phyloP scores from a whole-genome alignment of 2,113 vertebrate species.

The Jacana jacana region DNA sequence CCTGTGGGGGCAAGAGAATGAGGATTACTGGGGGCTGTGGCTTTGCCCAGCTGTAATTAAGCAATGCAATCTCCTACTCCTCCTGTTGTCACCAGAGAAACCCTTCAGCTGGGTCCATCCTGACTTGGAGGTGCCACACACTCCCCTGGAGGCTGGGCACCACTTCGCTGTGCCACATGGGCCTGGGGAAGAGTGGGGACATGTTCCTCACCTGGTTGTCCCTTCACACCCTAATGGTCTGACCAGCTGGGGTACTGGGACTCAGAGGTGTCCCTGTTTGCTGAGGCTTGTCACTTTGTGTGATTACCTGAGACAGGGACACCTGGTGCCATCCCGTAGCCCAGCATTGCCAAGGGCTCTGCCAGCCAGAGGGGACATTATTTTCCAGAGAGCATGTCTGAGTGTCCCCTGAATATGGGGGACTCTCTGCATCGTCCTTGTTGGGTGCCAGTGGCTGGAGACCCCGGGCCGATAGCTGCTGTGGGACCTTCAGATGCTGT shows the following conservation, averaged over 20 bases:
- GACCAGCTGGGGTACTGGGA: background rate
- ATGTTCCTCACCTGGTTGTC: background rate
- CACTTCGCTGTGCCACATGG: background rate
- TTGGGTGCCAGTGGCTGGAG: background rate
- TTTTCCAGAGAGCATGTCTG: background rate
- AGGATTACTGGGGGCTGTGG: background rate
- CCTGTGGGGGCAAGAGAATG: background rate
- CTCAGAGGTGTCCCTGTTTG: background rate
- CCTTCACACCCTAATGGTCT: background rate
- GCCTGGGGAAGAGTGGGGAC: background rate
- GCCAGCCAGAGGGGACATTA: fast-evolving
- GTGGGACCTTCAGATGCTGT: background rate
- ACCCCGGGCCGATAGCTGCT: no score
- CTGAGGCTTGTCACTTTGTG: background rate
- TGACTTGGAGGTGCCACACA: background rate
- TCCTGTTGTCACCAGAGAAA: background rate
- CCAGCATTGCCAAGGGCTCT: fast-evolving
- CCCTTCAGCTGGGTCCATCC: background rate
- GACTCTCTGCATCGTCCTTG: background rate
- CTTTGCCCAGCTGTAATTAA: background rate
- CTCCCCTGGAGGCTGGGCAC: background rate
- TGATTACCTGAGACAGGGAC: background rate
- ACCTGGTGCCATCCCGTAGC: background rate
- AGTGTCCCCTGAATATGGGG: fast-evolving
- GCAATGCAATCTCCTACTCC: background rate